Percentiles rank a stretch among this genome's conserved stretches.
Conservation (phyloP, 2,888 invertebrate genomes). For the Caenorhabditis japonica region DNA sequence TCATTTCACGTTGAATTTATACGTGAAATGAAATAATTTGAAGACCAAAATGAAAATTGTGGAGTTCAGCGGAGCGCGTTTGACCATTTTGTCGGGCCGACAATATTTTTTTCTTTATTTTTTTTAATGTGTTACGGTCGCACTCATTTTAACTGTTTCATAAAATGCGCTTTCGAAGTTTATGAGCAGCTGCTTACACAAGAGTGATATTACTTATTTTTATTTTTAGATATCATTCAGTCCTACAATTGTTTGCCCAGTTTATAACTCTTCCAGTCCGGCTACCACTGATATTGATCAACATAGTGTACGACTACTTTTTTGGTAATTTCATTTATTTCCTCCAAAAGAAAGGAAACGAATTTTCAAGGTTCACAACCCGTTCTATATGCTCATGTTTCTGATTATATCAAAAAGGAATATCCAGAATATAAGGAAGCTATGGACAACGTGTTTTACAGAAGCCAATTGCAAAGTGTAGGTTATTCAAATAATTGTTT, state of each 20-base stretch:
- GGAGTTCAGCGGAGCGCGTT: too few species aligned
- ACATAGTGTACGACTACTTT: slow-evolving; percentile 26
- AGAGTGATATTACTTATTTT: neutral
- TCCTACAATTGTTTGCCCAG: slow-evolving; percentile 31
- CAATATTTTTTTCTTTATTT: too few species aligned
- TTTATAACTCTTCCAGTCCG: slow-evolving; percentile 40
- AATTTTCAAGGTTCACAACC: too few species aligned
- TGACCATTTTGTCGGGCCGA: too few species aligned
- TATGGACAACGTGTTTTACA: slow-evolving; percentile 16
- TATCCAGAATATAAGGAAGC: slow-evolving; percentile 6
- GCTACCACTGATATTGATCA: slow-evolving; percentile 31
- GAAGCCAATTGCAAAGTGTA: slow-evolving; percentile 16
- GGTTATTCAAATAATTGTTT: too few species aligned
- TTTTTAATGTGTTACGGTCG: too few species aligned
- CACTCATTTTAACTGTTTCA: too few species aligned
- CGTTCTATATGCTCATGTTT: slow-evolving; percentile 30
- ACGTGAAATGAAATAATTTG: too few species aligned
- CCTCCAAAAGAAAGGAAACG: too few species aligned
- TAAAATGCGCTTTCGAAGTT: too few species aligned
- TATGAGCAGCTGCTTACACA: neutral
- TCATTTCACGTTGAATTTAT: too few species aligned
- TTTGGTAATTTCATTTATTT: slow-evolving; percentile 35
- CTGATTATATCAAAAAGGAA: slow-evolving; percentile 18
- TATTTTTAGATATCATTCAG: slow-evolving; percentile 26
- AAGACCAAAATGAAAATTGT: too few species aligned